A percentile compares a stretch with the other conserved stretches of the same genome.
Evolutionary conservation across 2,888 invertebrate genomes (phyloP).

Genomic region (Tipula vernalis): DNA sequence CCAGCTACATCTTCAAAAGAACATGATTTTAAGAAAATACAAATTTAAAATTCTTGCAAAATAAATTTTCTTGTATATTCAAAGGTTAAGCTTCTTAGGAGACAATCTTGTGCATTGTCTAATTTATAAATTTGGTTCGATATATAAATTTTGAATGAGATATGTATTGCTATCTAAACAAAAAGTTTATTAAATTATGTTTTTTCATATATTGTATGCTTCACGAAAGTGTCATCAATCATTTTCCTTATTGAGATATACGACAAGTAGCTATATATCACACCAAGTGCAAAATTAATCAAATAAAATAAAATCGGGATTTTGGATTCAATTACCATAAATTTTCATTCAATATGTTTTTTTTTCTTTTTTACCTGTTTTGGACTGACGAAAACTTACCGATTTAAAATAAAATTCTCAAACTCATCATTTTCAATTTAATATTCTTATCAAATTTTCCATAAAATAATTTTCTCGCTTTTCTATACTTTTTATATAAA

Average conservation of each 20-base stretch:
- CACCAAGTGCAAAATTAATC: not conserved
- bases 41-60: not conserved
- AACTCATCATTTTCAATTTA: constrained; percentile 4
- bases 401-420: not conserved
- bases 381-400: not conserved
- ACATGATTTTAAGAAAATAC: not conserved
- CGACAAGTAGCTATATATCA: no score
- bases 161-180: no score
- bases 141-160: no score
- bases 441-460: not conserved
- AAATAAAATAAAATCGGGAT: not conserved
- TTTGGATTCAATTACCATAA: not conserved
- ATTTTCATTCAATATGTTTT: not conserved
- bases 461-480: not conserved
- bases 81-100: not conserved
- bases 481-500: not conserved
- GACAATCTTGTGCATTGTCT: no score
- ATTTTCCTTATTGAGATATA: no score
- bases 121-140: no score
- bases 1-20: not conserved
- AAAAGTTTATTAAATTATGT: no score
- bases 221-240: no score
- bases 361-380: not conserved
- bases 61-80: not conserved
- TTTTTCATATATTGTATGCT: no score